phyloP scores from a whole-genome alignment of 2,113 vertebrate species.

The Toxotes jaculatrix region DNA sequence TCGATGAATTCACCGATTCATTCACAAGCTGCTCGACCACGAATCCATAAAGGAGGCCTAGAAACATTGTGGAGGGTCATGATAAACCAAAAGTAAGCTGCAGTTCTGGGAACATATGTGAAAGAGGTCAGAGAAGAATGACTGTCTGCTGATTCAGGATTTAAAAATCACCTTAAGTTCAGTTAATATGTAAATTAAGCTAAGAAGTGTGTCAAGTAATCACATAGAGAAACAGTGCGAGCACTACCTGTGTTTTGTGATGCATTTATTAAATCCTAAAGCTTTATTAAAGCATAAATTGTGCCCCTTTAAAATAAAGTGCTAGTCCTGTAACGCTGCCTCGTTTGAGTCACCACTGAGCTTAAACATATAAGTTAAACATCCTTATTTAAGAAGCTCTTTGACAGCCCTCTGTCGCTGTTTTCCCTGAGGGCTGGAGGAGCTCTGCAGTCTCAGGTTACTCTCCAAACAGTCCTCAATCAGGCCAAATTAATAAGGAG shows the following conservation, averaged over 20 bases:
- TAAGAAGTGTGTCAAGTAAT: too few species aligned
- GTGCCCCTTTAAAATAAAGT: not conserved
- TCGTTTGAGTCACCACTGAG: conserved; percentile 3
- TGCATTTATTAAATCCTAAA: not conserved
- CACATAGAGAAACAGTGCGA: not conserved
- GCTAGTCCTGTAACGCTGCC: not conserved
- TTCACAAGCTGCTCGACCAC: not conserved
- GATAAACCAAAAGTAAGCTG: not conserved
- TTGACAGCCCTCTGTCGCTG: conserved; percentile 1
- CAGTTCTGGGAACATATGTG: not conserved
- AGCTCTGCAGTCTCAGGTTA: conserved; percentile 54
- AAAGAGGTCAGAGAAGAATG: not conserved
- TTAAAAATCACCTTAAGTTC: not conserved
- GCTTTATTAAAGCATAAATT: not conserved
- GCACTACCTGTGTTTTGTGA: not conserved
- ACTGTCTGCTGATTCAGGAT: not conserved
- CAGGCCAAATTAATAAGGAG: conserved; percentile 56
- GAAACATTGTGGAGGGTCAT: not conserved
- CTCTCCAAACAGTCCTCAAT: conserved; percentile 65
- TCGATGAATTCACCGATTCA: not conserved
- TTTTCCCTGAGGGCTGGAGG: not conserved
- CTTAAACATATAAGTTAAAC: conserved; percentile 40
- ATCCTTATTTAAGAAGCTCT: conserved; percentile 51
- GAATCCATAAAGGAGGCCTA: not conserved
- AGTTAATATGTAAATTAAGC: not conserved